phyloP scores from a whole-genome alignment of 2,888 invertebrate genomes.

The Drosophila gaucha region DNA sequence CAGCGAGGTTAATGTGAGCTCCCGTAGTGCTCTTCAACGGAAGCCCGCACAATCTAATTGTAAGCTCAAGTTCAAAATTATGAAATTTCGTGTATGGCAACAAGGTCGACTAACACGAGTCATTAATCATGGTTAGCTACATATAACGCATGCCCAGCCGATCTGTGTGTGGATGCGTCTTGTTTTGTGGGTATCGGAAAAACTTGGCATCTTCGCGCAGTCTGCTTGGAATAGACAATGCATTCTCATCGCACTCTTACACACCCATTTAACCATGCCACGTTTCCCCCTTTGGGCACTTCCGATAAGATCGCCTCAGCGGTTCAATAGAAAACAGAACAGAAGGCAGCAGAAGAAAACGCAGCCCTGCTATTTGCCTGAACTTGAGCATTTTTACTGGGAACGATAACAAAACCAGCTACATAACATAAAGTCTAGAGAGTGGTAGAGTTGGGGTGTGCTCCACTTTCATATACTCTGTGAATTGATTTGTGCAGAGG shows the following conservation, averaged over 20 bases:
- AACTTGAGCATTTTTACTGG: constrained; percentile 50
- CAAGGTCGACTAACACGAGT: constrained; percentile 40
- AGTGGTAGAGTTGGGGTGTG: constrained; percentile 7
- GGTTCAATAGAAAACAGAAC: constrained; percentile 66
- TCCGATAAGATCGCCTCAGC: constrained; percentile 70
- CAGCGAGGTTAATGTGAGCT: constrained; percentile 30
- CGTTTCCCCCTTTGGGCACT: constrained; percentile 59
- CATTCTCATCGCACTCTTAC: constrained; percentile 30
- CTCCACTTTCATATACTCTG: constrained; percentile 31
- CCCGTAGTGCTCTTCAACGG: constrained; percentile 40
- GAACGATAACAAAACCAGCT: constrained; percentile 62
- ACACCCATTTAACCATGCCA: constrained; percentile 31
- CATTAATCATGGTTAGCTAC: constrained; percentile 47
- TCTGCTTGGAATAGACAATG: constrained; percentile 32
- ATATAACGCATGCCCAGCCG: constrained; percentile 34
- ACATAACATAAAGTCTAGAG: constrained; percentile 24
- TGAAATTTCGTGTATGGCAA: constrained; percentile 53
- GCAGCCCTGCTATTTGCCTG: constrained; percentile 40
- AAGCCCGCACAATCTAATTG: constrained; percentile 52
- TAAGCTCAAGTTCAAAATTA: constrained; percentile 43
- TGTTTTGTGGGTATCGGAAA: constrained; percentile 6
- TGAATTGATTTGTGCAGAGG: neutral
- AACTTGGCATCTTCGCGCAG: constrained; percentile 19
- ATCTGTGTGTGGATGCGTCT: constrained; percentile 5
- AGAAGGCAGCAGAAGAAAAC: constrained; percentile 16